Percentiles rank a stretch among this genome's conserved stretches.
Conservation (phyloP, 2,113 vertebrate species). For the Crotophaga sulcirostris region DNA sequence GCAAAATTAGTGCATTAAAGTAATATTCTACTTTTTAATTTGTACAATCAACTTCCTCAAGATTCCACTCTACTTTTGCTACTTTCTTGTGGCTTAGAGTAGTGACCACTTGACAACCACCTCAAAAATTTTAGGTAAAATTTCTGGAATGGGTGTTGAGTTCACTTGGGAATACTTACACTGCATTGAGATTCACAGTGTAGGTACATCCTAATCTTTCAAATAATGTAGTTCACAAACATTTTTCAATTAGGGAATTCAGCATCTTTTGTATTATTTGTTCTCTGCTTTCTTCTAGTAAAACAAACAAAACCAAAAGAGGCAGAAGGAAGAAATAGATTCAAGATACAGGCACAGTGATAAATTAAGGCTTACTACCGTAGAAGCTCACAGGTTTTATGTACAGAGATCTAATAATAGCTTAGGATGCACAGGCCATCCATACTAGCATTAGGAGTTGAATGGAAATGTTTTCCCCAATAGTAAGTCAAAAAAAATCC, state of each 20-base stretch:
- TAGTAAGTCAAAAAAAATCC: neutral
- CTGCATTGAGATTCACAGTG: neutral
- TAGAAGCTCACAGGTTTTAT: neutral
- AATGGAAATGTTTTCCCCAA: neutral
- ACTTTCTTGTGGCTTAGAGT: neutral
- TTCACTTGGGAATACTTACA: neutral
- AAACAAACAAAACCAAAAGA: neutral
- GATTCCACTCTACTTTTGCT: neutral
- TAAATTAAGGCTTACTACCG: neutral
- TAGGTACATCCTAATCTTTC: neutral
- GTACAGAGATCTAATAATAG: neutral
- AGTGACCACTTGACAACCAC: neutral
- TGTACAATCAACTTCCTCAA: neutral
- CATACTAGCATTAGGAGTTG: neutral
- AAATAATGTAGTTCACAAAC: neutral
- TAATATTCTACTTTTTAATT: neutral
- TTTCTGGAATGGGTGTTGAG: neutral
- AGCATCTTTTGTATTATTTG: neutral
- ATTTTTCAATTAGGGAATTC: neutral
- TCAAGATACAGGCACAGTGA: neutral
- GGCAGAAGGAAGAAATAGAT: neutral
- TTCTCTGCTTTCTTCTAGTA: neutral
- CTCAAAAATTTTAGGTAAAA: neutral
- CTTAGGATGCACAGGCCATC: neutral
- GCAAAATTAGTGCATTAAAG: neutral